Evolutionary conservation across 1,140 invertebrate species (phyloP), one percentile per base, ranked within the genome.

Genomic region (Hycleus cichorii): DNA sequence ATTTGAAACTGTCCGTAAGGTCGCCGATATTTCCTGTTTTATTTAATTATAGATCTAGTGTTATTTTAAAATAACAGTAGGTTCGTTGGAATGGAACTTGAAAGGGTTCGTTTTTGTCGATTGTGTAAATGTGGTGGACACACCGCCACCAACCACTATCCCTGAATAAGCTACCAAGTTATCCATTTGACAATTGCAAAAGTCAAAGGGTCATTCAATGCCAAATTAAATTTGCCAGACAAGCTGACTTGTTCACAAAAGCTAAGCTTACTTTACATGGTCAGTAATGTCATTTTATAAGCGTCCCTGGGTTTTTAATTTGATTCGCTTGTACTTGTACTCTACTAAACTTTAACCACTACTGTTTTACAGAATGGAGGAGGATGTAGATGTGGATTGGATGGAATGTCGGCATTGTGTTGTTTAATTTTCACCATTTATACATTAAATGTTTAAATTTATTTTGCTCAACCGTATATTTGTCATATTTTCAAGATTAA

Each of bases 241-340:
- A 53, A 53, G 51, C 51, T 56, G 53, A 39, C 45, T 42, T 39
- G 45, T 48, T 47, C 53, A 56, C 53, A 56, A 47, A 56, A 45
- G 47, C 32, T 47, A 39, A 39, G 53, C 53, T 48, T 46, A 39
- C 53, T 56, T 56, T 56, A 45, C 53, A 56, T 56, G 45, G 47
- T 48, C 45, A 48, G 12, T 56, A 48, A 56, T 56, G 53, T 48
- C 53, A 56, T 56, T 56, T 56, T 56, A 56, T 48, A 56, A 56
- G 42, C 53, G 47, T 56, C 45, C 53, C 32, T 46, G 32, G 45
- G 12, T 56, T 56, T 56, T 56, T 56, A 56, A 56, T 56, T 56
- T 56, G 47, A 47, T 47, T 48, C 45, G 46, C 46, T 53, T 46
- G 45, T 43, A 43, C 45, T 52, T 45, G 47, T 32, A 56, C 45